Evolutionary conservation across 2,113 vertebrate genomes (phyloP), one percentile per base, ranked within the genome.

Genomic region (Thryonomys swinderianus): DNA sequence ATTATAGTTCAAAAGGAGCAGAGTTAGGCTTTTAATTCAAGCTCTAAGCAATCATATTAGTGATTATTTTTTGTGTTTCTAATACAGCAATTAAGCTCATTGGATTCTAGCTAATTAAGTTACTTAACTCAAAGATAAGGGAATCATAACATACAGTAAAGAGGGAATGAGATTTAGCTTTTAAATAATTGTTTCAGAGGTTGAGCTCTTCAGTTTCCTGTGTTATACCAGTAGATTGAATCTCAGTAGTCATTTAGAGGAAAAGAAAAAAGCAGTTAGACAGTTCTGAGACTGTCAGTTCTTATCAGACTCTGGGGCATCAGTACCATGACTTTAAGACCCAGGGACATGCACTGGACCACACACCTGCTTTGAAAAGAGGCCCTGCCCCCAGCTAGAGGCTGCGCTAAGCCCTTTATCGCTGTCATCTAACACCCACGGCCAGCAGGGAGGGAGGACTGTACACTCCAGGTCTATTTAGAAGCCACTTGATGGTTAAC

Each of bases 21-120:
- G 90, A 95, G 73, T 48, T 48, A 93, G 74, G 67, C 93, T 96
- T 97, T 96, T 90, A 79, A 76, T 88, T 86, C 62, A 59, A 76
- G 57, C 55, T 88, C 90, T 79, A 66, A 95, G 85, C 42, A 92
- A 92, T 93, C 78, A 74, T 84, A 92, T 96, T 93, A 96, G 82
- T 88, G 87, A 76, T 95, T 90, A 93, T 88, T 93, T 96, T 51
- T 96, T 82, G 51, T 93, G 92, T 95, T 82, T 94, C 78, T 83
- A 92, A 85, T 74, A 85, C 27, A 69, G 90, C 92, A 96, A 88
- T 96, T 95, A 96, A 76, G 82, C 73, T 92, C 90, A 90, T 34
- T 88, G 81, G 61, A 82, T 80, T 79, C 69, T 61, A 93, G 62
- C 84, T 96, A 97, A 97, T 97, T 94, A 95, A 96, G 83, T 96